These are phyloP conservation scores for Tapirus terrestris DNA, from an alignment of 2,113 vertebrate genomes.

Conservation along the genomic window DNA sequence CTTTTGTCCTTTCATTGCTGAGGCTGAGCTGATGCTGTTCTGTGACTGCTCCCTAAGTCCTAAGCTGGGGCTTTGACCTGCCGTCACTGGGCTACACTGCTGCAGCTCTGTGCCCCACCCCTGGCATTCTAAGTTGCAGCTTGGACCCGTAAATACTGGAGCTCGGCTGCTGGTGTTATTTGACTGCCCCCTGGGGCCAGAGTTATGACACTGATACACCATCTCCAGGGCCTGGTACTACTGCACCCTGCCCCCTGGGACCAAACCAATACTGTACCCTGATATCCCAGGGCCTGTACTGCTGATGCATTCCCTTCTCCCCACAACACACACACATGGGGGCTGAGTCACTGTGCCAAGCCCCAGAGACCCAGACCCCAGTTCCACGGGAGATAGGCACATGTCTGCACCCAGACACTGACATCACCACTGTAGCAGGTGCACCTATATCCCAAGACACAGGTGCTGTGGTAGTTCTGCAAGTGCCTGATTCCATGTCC, in stretches of 20 bases:
- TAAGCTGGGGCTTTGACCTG: background rate
- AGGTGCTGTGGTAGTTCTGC: background rate
- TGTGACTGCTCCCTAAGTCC: background rate
- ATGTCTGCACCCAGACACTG: background rate
- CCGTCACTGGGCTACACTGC: no score
- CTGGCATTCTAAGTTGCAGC: background rate
- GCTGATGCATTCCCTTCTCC: background rate
- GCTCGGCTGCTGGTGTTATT: background rate
- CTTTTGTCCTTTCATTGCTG: background rate
- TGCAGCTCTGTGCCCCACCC: background rate
- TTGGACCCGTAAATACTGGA: background rate
- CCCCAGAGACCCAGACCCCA: background rate
- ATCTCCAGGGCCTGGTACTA: background rate
- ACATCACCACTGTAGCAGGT: background rate
- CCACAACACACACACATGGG: background rate
- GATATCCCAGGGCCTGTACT: background rate
- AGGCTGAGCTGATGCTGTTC: background rate
- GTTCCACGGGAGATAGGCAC: background rate
- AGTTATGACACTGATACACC: background rate
- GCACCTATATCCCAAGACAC: background rate
- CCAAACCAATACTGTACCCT: background rate
- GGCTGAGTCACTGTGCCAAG: background rate
- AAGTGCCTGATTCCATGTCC: background rate
- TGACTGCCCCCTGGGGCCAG: background rate
- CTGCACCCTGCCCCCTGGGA: background rate